Conservation (phyloP, 1,140 invertebrate species). For the Psix sp. region DNA sequence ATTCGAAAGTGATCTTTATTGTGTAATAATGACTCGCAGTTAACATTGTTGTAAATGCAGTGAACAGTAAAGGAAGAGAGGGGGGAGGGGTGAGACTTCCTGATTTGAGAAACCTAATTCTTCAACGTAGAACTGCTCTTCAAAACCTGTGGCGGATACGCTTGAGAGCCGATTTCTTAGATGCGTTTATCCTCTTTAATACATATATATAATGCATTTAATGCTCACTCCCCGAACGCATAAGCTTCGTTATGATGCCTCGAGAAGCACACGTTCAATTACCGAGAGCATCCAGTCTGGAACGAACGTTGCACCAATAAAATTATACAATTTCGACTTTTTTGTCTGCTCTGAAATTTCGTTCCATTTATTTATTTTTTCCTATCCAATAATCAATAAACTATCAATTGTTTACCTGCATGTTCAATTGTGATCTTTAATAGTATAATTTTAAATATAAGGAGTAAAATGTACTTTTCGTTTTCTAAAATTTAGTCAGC, state of each 20-base stretch:
- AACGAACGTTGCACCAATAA: slow-evolving; percentile 73
- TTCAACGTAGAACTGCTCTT: not conserved
- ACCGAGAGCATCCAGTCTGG: slow-evolving; percentile 68
- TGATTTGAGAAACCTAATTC: slow-evolving; percentile 36
- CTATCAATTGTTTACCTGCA: no score
- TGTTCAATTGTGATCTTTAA: no score
- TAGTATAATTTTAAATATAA: no score
- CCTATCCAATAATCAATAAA: no score
- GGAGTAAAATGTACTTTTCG: slow-evolving; percentile 6
- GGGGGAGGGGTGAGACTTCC: slow-evolving; percentile 17
- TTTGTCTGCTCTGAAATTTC: not conserved
- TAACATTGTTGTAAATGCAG: slow-evolving; percentile 6
- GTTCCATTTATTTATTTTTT: not conserved
- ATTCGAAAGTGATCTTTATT: slow-evolving; percentile 35
- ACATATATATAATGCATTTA: slow-evolving; percentile 55
- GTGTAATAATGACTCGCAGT: slow-evolving; percentile 17
- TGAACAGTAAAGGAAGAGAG: no score
- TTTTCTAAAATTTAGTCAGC: slow-evolving; percentile 3
- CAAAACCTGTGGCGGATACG: slow-evolving; percentile 43
- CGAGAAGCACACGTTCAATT: slow-evolving; percentile 68
- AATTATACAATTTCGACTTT: slow-evolving; percentile 16
- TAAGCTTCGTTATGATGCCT: slow-evolving; percentile 45
- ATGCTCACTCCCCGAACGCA: slow-evolving; percentile 37
- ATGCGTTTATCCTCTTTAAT: slow-evolving; percentile 55
- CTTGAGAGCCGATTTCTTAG: slow-evolving; percentile 47